phyloP scores from a whole-genome alignment of 2,113 vertebrate species.

The Campylorhamphus procurvoides region DNA sequence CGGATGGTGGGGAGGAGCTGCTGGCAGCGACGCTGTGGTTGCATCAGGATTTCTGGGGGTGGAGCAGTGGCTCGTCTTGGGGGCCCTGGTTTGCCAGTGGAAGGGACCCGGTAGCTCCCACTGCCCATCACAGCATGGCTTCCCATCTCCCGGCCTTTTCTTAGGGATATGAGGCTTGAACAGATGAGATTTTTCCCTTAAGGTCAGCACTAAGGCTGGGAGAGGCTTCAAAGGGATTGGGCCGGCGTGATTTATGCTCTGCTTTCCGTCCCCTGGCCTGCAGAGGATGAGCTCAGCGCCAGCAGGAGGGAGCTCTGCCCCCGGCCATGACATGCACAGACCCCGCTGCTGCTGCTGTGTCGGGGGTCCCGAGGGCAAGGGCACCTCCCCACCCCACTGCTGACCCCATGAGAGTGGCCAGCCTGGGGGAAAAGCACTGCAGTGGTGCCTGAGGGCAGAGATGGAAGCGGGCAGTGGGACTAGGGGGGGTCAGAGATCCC shows the following conservation, averaged over 20 bases:
- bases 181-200: not conserved
- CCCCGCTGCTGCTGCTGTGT: rapidly evolving
- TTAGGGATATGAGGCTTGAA: rapidly evolving
- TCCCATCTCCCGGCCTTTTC: rapidly evolving
- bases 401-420: not conserved
- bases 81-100: rapidly evolving
- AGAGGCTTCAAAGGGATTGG: not conserved
- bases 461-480: not conserved
- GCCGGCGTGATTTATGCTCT: rapidly evolving
- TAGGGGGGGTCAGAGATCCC: rapidly evolving
- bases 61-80: not conserved
- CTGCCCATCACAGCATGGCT: rapidly evolving
- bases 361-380: rapidly evolving
- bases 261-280: not conserved
- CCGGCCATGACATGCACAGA: not conserved
- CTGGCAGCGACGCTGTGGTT: not conserved
- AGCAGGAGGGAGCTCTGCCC: not conserved
- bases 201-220: not conserved
- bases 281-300: not conserved
- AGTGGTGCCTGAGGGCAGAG: not conserved
- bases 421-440: rapidly evolving
- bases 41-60: constrained; percentile 21
- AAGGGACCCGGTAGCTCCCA: rapidly evolving
- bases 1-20: not conserved
- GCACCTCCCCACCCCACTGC: rapidly evolving